Evolutionary conservation across 2,797 vertebrate genomes (phyloP).

Genomic region (Phalanger gymnotis): DNA sequence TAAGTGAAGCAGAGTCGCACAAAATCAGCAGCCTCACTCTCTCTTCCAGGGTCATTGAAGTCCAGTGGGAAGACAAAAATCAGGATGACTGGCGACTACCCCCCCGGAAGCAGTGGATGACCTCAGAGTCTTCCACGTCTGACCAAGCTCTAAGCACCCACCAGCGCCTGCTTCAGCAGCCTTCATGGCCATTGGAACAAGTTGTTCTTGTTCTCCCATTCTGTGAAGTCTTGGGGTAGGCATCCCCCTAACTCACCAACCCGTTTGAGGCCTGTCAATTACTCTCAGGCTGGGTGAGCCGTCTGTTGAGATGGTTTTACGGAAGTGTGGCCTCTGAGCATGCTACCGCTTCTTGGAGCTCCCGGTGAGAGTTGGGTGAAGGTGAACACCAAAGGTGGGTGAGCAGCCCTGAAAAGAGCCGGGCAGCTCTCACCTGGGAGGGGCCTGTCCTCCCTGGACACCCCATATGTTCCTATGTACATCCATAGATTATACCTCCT

Average conservation of each 20-base stretch:
- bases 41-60: neutral
- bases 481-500: neutral
- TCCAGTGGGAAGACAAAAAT: neutral
- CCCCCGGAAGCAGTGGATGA: too few relatives aligned
- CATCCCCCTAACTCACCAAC: too few relatives aligned
- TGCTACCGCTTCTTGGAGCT: neutral
- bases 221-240: neutral
- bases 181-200: neutral
- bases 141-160: neutral
- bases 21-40: neutral
- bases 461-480: too few relatives aligned
- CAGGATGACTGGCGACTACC: neutral
- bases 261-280: too few relatives aligned
- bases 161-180: too few relatives aligned
- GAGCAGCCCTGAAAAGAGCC: neutral
- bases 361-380: neutral
- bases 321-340: too few relatives aligned
- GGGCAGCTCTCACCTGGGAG: neutral
- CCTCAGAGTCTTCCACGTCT: neutral
- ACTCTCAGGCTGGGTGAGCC: too few relatives aligned
- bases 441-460: neutral
- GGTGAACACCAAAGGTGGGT: neutral
- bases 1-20: neutral
- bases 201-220: neutral
- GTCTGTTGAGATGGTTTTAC: too few relatives aligned